Evolutionary conservation across 2,113 vertebrate species (phyloP).

Genomic region (Thryonomys swinderianus): DNA sequence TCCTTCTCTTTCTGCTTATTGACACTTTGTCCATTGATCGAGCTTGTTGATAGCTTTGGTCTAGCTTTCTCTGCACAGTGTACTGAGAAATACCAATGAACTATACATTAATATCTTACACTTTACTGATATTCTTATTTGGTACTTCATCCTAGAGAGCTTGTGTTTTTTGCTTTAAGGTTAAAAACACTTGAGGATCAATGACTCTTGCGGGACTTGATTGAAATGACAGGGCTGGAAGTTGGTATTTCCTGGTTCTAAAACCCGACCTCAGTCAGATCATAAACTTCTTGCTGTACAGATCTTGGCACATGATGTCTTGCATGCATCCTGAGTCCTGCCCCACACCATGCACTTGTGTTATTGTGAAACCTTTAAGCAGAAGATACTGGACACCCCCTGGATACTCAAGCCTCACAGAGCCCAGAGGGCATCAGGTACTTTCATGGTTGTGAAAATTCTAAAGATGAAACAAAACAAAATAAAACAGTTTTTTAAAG

Average conservation of each 20-base stretch:
- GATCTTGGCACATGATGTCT: background rate
- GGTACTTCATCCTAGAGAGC: background rate
- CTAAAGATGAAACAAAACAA: background rate
- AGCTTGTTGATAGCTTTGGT: background rate
- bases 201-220: background rate
- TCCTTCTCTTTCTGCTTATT: slow-evolving; percentile 34
- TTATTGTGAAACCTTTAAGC: background rate
- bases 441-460: slow-evolving; percentile 9
- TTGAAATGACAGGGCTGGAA: background rate
- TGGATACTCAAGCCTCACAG: background rate
- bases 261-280: background rate
- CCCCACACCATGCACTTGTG: fast-evolving
- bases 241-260: background rate
- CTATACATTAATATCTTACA: background rate
- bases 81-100: background rate
- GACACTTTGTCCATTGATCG: background rate
- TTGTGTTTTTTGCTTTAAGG: background rate
- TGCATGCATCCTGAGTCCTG: no score
- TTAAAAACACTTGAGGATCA: background rate
- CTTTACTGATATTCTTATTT: background rate
- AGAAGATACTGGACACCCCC: background rate
- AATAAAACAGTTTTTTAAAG: background rate
- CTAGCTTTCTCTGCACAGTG: background rate
- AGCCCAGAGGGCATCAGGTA: background rate
- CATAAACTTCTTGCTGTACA: background rate